Evolutionary conservation across 2,888 invertebrate genomes (phyloP), one percentile per base, ranked within the genome.

Genomic region (Nomada lathburiana): DNA sequence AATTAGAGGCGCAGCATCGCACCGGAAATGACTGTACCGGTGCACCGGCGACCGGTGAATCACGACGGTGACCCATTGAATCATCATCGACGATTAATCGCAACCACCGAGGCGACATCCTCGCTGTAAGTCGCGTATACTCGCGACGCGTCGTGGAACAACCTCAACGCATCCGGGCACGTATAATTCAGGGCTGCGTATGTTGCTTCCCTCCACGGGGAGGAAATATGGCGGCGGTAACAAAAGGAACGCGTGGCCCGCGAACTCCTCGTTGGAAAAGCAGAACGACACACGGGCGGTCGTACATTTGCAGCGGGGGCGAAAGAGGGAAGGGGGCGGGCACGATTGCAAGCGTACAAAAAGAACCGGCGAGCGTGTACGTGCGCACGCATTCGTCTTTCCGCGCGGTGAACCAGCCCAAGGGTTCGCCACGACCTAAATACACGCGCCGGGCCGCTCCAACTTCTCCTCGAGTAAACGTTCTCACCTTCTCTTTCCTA

Each of bases 361-460:
- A 82, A 79, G 72, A 68, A 36, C 29, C 63, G 50, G 59, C 64
- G 23, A n/a, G 62, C 65, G 53, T 59, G 55, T 53, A 60, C 68
- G 71, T 79, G 87, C 68, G 71, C 80, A 78, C 76, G 73, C 78
- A 79, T 72, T 80, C 79, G 68, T 82, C 75, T 77, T 77, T 79
- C 50, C 65, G 42, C 78, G 72, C 75, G 57, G 73, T 62, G 59
- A 75, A 42, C 62, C 76, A 60, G 62, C 78, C 78, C 80, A 75
- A 78, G 68, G 69, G 63, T 77, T 77, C 80, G 67, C 67, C 36
- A 68, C 84, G 85, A 86, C 80, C 84, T 80, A 87, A 87, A 85
- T 87, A 87, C 85, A 76, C 71, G 36, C 69, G 62, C 57, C 64
- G 20, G 62, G 50, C 20, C 53, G 53, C 63, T 82, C 50, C 26